Conservation (phyloP, 2,888 invertebrate species). For the Gryllus longicercus region DNA sequence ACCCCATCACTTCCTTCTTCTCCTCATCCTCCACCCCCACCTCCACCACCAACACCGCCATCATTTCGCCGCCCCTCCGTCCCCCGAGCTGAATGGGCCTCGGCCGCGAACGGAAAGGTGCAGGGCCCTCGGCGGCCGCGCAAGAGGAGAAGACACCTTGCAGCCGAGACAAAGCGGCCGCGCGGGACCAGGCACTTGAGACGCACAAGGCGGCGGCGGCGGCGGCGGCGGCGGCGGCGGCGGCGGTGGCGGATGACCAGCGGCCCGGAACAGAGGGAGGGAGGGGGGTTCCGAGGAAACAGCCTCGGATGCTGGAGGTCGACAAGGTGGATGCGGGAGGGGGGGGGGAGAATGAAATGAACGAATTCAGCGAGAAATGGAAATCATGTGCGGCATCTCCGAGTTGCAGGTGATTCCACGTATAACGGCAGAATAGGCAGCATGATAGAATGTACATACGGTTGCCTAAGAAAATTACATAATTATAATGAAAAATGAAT, state of each 20-base stretch:
- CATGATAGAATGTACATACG: too few species aligned
- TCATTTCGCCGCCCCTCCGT: not conserved
- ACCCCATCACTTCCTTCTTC: not conserved
- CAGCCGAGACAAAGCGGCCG: not conserved
- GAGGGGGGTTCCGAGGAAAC: not conserved
- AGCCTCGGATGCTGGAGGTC: not conserved
- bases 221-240: not conserved
- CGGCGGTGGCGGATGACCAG: not conserved
- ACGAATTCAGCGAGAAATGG: too few species aligned
- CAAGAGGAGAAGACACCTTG: slow-evolving; percentile 17
- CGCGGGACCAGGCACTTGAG: not conserved
- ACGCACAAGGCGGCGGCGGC: not conserved
- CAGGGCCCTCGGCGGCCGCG: not conserved
- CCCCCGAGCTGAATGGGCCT: not conserved
- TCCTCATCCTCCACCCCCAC: not conserved
- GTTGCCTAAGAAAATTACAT: too few species aligned
- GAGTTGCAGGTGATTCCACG: too few species aligned
- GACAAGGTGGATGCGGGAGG: not conserved
- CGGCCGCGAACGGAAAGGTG: not conserved
- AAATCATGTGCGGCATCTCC: too few species aligned
- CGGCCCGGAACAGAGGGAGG: not conserved
- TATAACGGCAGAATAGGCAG: too few species aligned
- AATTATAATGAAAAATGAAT: too few species aligned
- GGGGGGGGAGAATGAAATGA: not conserved
- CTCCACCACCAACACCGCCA: not conserved